Evolutionary conservation across 2,888 invertebrate genomes (phyloP), one percentile per base, ranked within the genome.

Genomic region (Drosophila prostipennis): DNA sequence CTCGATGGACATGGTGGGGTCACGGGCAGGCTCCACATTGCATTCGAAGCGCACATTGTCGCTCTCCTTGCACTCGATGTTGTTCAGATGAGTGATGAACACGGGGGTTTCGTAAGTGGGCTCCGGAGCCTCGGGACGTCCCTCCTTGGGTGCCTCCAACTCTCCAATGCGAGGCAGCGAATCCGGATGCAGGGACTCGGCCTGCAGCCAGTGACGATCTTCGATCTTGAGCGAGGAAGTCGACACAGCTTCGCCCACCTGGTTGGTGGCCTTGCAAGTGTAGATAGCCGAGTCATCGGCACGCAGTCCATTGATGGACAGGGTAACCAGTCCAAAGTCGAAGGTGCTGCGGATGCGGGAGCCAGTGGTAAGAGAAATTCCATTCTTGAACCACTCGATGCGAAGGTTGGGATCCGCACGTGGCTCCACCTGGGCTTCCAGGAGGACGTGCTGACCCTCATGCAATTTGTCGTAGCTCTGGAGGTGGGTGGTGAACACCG

Each of bases 241-340:
- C 2, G 98, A 98, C 16, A 98, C 97, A 59, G 98, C 98, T 93
- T 98, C 98, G 45, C 99, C 99, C 64, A 96, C 94, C 73, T 96
- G 94, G 91, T 99, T 99, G 11, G 96, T 96, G 0, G 98, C 99
- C 92, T 96, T 96, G 93, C 98, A 98, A 2, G 98, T 98, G 90
- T 99, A 99, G 81, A 98, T 96, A 6, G 98, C 99, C 3, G 97
- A 97, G 92, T 99, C 99, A 85, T 98, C 98, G 52, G 95, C 94
- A 81, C 98, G 94, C 45, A 98, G 90, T 3, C 97, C 95, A 89
- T 97, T 96, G 70, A 98, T 96, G 14, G 98, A 97, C 32, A 98
- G 92, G 0, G 98, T 97, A 0, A 99, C 99, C 70, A 98, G 94
- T 51, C 99, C 99, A 92, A 99, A 99, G 91, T 99, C 99, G 89